Percentiles rank a stretch among this genome's conserved stretches.
phyloP scores from a whole-genome alignment of 2,888 invertebrate species.

The Pachliopta kotzebuea region DNA sequence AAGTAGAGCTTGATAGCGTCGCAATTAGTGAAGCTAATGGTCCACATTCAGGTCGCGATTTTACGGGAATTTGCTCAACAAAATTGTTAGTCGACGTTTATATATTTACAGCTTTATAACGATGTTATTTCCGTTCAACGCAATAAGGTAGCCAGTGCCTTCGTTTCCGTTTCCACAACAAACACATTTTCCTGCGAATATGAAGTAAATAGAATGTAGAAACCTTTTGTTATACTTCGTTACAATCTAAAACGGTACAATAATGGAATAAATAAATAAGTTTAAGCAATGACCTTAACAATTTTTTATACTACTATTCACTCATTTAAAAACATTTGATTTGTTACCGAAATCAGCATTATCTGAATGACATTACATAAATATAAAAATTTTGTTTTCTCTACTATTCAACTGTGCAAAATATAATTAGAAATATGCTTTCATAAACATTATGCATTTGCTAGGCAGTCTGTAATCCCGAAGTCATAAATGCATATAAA shows the following conservation, averaged over 20 bases:
- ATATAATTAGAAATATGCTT: too few species aligned
- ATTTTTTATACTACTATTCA: too few species aligned
- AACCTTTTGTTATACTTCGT: background rate
- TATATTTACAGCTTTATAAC: slow-evolving; percentile 12
- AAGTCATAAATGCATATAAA: too few species aligned
- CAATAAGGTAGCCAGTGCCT: slow-evolving; percentile 17
- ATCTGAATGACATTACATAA: too few species aligned
- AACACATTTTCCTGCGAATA: slow-evolving; percentile 12
- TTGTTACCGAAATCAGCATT: too few species aligned
- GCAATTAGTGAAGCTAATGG: slow-evolving; percentile 13
- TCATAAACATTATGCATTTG: too few species aligned
- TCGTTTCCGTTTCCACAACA: slow-evolving; percentile 10
- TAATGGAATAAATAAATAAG: background rate
- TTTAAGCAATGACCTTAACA: too few species aligned
- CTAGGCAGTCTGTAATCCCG: too few species aligned
- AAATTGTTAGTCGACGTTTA: background rate
- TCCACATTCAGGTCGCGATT: slow-evolving; percentile 14
- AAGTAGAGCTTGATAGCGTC: slow-evolving; percentile 19
- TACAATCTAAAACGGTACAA: background rate
- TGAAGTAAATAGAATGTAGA: background rate
- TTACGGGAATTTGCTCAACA: background rate
- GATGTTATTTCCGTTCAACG: slow-evolving; percentile 3
- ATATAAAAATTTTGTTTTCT: too few species aligned
- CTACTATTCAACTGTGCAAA: too few species aligned
- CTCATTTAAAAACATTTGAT: too few species aligned